A percentile compares a stretch with the other conserved stretches of the same genome.
Evolutionary conservation across 2,113 vertebrate species (phyloP).

Genomic region (Cichladusa arquata): DNA sequence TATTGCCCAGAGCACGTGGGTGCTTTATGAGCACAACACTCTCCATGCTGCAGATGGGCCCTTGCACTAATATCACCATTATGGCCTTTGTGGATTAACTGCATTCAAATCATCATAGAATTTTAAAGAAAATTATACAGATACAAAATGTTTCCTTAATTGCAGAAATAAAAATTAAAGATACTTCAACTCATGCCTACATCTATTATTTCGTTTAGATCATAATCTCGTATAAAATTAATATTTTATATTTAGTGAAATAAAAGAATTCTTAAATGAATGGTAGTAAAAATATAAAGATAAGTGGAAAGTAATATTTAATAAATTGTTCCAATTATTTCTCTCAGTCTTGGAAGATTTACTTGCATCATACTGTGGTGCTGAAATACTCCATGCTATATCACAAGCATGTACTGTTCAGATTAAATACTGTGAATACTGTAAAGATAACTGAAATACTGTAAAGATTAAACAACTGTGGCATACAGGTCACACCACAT

Average conservation of each 20-base stretch:
- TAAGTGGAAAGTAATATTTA: neutral
- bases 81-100: neutral
- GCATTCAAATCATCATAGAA: neutral
- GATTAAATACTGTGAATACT: neutral
- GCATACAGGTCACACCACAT: neutral
- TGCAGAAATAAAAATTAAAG: neutral
- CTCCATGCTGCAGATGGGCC: neutral
- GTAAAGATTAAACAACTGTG: neutral
- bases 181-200: neutral
- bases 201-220: neutral
- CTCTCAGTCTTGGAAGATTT: conserved; percentile 13
- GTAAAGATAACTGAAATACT: no score
- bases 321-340: neutral
- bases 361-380: conserved; percentile 13
- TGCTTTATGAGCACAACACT: neutral
- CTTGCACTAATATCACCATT: neutral
- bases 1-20: neutral
- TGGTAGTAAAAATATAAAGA: neutral
- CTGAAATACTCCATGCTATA: conserved; percentile 19
- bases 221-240: neutral
- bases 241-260: neutral
- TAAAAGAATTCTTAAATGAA: neutral
- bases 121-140: neutral
- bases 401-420: neutral
- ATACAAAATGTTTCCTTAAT: neutral